Conservation (phyloP, 2,113 vertebrate species). For the Limanda limanda region DNA sequence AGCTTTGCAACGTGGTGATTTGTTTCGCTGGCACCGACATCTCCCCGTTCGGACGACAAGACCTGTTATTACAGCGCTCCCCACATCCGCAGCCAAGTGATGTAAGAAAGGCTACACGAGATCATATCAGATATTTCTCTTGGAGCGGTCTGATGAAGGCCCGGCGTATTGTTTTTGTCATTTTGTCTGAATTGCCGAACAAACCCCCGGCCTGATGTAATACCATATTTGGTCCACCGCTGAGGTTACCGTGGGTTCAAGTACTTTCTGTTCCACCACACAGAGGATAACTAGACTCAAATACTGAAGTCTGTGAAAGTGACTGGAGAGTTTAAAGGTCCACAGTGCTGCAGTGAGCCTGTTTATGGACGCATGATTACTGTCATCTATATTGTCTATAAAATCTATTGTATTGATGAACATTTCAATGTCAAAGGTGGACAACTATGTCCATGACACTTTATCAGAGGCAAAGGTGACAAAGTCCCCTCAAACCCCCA, state of each 20-base stretch:
- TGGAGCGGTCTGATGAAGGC: slow-evolving; percentile 58
- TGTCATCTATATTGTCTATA: too few species aligned
- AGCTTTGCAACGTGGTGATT: slow-evolving; percentile 34
- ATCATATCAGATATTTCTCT: slow-evolving; percentile 54
- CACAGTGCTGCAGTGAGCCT: too few species aligned
- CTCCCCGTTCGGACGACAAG: slow-evolving; percentile 30
- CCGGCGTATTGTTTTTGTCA: slow-evolving; percentile 47
- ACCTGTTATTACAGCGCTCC: slow-evolving; percentile 58
- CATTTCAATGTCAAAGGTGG: neutral
- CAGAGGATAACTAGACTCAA: slow-evolving; percentile 18
- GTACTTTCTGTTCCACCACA: slow-evolving; percentile 20
- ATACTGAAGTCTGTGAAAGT: slow-evolving; percentile 17
- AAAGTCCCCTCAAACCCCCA: too few species aligned
- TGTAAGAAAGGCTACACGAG: slow-evolving; percentile 63
- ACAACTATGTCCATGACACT: too few species aligned
- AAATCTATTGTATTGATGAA: too few species aligned
- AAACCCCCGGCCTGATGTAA: slow-evolving; percentile 30
- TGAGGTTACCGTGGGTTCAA: slow-evolving; percentile 54
- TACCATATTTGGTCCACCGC: slow-evolving; percentile 64
- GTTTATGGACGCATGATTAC: neutral
- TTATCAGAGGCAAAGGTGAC: too few species aligned
- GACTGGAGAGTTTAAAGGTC: neutral
- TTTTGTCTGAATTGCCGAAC: slow-evolving; percentile 61
- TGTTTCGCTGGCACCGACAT: slow-evolving; percentile 52
- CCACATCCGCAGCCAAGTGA: slow-evolving; percentile 49